phyloP scores from a whole-genome alignment of 2,888 invertebrate species.

The Drosophila paranaensis region DNA sequence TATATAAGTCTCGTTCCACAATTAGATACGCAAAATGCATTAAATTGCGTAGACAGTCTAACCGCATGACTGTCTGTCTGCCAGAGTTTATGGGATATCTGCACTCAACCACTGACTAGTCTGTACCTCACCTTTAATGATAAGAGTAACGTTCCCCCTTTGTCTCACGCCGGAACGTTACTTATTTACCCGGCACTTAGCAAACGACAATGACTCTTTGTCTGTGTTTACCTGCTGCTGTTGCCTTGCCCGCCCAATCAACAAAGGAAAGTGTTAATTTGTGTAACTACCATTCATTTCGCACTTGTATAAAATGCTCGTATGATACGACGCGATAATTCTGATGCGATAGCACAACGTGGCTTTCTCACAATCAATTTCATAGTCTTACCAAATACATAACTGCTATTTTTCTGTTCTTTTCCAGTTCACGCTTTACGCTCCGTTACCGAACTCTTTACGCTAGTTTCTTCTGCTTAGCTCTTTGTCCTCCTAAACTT shows the following conservation, averaged over 20 bases:
- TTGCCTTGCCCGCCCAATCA: conserved; percentile 3
- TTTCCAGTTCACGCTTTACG: not conserved
- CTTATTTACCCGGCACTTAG: conserved; percentile 58
- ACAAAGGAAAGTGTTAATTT: conserved; percentile 56
- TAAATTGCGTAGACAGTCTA: conserved; percentile 21
- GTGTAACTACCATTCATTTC: conserved; percentile 35
- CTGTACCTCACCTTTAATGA: conserved; percentile 33
- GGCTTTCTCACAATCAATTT: not conserved
- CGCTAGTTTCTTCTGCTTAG: not conserved
- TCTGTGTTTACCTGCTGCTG: conserved; percentile 46
- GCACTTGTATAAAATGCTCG: conserved; percentile 10
- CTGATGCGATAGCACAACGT: not conserved
- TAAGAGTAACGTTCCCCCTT: conserved; percentile 20
- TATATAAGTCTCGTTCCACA: conserved; percentile 9
- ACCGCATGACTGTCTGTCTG: conserved; percentile 25
- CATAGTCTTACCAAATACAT: not conserved
- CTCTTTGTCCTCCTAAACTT: not conserved
- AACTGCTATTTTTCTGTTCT: not conserved
- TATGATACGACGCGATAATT: conserved; percentile 1
- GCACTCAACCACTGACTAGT: conserved; percentile 14
- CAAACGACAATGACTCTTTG: conserved; percentile 62
- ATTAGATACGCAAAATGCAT: conserved; percentile 58
- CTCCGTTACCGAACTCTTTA: not conserved
- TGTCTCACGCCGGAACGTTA: conserved; percentile 6
- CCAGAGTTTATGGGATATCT: conserved; percentile 19